These are phyloP conservation scores for Brachionus rotundiformis DNA, from an alignment of 1,140 invertebrate species.

Conservation along the genomic window DNA sequence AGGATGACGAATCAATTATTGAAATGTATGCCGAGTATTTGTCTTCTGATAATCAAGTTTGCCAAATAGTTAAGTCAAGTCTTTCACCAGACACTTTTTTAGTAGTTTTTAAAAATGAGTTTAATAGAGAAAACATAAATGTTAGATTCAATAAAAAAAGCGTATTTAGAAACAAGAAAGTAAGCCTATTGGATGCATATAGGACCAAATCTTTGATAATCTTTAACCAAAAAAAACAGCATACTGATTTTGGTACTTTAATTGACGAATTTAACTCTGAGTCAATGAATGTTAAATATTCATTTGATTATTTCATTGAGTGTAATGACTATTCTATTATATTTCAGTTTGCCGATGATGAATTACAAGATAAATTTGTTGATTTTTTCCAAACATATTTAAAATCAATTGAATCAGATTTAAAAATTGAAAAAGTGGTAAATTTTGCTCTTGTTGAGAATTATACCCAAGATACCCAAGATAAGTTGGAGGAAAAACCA, in stretches of 20 bases:
- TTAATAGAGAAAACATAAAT: background rate
- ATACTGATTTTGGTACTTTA: background rate
- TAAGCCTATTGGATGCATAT: background rate
- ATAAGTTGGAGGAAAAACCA: background rate
- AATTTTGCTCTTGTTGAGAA: constrained; percentile 6
- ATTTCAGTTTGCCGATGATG: background rate
- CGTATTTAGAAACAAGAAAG: background rate
- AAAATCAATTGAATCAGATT: background rate
- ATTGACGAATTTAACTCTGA: background rate
- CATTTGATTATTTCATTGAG: background rate
- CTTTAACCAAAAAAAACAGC: background rate
- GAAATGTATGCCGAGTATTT: constrained; percentile 35
- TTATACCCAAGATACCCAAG: background rate
- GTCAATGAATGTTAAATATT: background rate
- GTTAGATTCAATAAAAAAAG: background rate
- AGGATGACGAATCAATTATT: constrained; percentile 13
- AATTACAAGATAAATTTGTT: background rate
- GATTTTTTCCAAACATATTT: background rate
- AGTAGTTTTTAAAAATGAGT: background rate
- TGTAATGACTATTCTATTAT: background rate
- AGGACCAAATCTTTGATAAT: constrained; percentile 1
- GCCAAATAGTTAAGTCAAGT: constrained; percentile 14
- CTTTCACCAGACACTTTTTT: background rate
- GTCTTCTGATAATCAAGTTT: background rate
- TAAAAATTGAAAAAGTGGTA: background rate